phyloP scores from a whole-genome alignment of 35 echinoderm and acorn worm species.

The Diadema setosum region DNA sequence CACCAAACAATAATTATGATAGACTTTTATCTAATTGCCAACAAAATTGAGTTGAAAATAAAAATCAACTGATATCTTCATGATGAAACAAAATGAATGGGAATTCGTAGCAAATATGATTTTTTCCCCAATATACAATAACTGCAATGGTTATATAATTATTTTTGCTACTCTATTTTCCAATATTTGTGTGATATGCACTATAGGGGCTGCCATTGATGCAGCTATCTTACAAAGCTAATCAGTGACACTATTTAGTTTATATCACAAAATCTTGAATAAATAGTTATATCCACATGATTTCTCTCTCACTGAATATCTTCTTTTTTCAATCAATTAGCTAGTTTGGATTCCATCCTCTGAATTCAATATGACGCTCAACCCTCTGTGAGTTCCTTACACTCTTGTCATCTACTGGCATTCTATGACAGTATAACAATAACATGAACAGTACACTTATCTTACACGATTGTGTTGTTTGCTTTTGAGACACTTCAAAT shows the following conservation, averaged over 20 bases:
- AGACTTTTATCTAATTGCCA: constrained; percentile 20
- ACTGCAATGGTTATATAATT: background rate
- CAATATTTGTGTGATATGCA: background rate
- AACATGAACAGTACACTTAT: background rate
- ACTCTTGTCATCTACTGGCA: background rate
- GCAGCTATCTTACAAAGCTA: background rate
- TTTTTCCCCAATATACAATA: background rate
- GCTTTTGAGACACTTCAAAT: no score
- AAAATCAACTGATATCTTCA: background rate
- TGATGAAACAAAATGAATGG: background rate
- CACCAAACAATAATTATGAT: constrained; percentile 13
- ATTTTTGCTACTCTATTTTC: background rate
- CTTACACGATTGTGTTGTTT: background rate
- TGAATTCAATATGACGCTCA: background rate
- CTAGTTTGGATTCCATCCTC: background rate
- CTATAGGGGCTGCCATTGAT: background rate
- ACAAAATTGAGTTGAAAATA: background rate
- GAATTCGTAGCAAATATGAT: constrained; percentile 1
- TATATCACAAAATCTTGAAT: constrained; percentile 28
- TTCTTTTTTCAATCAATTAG: background rate
- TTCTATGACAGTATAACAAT: no score
- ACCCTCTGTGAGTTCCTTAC: background rate
- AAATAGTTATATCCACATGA: constrained; percentile 8
- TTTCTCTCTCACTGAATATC: background rate
- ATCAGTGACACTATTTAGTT: background rate